Evolutionary conservation across 37 sponge, comb jelly and placozoan species (phyloP), one percentile per base, ranked within the genome.

Genomic region (Hexactinellida sp.): DNA sequence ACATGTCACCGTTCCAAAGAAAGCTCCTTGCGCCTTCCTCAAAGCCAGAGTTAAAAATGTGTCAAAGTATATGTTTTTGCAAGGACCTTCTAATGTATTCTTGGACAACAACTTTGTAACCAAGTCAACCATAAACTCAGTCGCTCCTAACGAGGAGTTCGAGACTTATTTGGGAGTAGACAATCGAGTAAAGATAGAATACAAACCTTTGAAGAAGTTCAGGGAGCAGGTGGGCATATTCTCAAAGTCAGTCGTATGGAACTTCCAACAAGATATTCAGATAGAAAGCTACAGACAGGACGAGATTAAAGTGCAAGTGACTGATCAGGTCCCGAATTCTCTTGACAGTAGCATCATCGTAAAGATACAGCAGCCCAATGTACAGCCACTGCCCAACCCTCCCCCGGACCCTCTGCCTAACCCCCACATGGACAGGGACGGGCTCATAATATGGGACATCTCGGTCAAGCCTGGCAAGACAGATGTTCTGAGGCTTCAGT

Each of bases 331-430:
- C 10, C 95, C 95, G 5, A 85, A 85, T 54, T 92, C 92, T 52
- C 36, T 85, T 24, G 95, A 94, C 55, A 92, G 92, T 37, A 94
- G 92, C 84, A 89, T 94, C 37, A 94, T 91, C 90, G 95, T 94
- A 21, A 36, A 86, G 37, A 7, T 55, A 19, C 54, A 34, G 55
- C 25, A 41, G 36, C 38, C 34, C 1, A 71, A 63, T 36, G 55
- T 86, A 38, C 38, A 25, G n/a, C 38, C 82, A 0, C 36, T 86
- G 25, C 37, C 76, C 5, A n/a, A 10, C 76, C 76, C 76, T 32
- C 76, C 84, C 25, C 84, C 85, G 35, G 89, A 63, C 37, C 89
- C 86, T 38, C 82, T 84, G 0, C 91, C 90, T n/a, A 90, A 88
- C 85, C 92, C 88, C 1, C 71, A 89, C 34, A 86, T 94, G 55